Conservation (phyloP, 2,113 vertebrate genomes). For the Callospermophilus lateralis region DNA sequence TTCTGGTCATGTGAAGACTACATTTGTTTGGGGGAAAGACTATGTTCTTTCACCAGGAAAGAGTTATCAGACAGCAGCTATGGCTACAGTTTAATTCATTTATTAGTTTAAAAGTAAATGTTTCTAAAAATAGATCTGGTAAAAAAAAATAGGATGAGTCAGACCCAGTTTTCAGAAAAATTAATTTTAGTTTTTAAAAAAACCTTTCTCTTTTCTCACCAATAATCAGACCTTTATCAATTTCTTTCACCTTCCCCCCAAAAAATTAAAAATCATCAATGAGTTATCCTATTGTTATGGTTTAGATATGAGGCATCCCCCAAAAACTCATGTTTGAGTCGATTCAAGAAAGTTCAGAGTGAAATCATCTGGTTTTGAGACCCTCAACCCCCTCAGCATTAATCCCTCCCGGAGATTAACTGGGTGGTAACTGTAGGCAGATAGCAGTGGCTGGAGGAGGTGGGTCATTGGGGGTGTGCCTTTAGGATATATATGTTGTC, state of each 20-base stretch:
- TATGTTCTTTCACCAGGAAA: background rate
- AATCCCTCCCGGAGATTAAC: too few species aligned
- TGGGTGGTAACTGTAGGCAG: too few species aligned
- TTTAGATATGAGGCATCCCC: too few species aligned
- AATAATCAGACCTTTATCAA: background rate
- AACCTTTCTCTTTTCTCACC: background rate
- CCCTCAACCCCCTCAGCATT: too few species aligned
- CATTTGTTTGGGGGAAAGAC: background rate
- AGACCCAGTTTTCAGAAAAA: background rate
- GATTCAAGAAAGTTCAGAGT: too few species aligned
- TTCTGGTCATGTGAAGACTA: background rate
- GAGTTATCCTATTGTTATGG: too few species aligned
- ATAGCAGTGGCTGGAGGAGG: too few species aligned
- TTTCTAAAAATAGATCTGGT: background rate
- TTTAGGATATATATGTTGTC: too few species aligned
- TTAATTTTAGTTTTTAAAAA: background rate
- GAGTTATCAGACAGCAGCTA: background rate
- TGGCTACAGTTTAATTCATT: background rate
- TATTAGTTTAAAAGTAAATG: constrained; percentile 20
- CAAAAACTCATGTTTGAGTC: too few species aligned
- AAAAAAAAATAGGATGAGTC: background rate
- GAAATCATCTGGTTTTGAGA: too few species aligned
- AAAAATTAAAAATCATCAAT: background rate
- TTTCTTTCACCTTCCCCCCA: background rate
- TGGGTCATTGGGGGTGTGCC: too few species aligned